These are phyloP conservation scores for Chymomyza amoena DNA, from an alignment of 2,888 invertebrate species.

Conservation along the genomic window DNA sequence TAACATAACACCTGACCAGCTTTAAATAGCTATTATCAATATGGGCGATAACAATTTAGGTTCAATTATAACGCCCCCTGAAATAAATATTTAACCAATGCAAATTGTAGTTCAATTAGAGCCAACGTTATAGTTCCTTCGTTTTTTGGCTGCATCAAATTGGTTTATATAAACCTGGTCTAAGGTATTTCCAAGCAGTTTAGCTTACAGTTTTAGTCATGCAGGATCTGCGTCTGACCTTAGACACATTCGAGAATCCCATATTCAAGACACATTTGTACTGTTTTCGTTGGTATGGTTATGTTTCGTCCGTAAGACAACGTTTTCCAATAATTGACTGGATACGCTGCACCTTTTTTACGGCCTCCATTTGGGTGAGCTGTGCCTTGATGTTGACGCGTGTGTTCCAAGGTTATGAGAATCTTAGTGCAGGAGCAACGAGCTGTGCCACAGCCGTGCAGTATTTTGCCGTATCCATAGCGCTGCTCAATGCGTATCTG, in stretches of 20 bases:
- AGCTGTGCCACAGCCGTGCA: constrained; percentile 64
- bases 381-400: constrained; percentile 47
- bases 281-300: constrained; percentile 57
- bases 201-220: constrained; percentile 28
- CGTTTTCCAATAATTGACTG: constrained; percentile 40
- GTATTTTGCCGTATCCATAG: constrained; percentile 62
- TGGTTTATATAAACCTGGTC: background rate
- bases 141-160: background rate
- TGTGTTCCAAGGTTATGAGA: constrained; percentile 43
- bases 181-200: background rate
- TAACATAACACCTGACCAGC: background rate
- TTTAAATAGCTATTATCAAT: background rate
- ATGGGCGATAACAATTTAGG: background rate
- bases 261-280: constrained; percentile 57
- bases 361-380: constrained; percentile 56
- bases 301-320: constrained; percentile 53
- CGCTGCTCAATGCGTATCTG: constrained; percentile 58
- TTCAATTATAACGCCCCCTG: background rate
- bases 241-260: constrained; percentile 52
- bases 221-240: constrained; percentile 44
- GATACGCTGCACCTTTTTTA: constrained; percentile 54
- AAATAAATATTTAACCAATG: background rate
- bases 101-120: background rate
- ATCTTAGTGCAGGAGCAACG: constrained; percentile 51
- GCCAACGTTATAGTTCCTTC: background rate